Evolutionary conservation across 2,888 invertebrate species (phyloP), one percentile per base, ranked within the genome.

Genomic region (Caenorhabditis becei): DNA sequence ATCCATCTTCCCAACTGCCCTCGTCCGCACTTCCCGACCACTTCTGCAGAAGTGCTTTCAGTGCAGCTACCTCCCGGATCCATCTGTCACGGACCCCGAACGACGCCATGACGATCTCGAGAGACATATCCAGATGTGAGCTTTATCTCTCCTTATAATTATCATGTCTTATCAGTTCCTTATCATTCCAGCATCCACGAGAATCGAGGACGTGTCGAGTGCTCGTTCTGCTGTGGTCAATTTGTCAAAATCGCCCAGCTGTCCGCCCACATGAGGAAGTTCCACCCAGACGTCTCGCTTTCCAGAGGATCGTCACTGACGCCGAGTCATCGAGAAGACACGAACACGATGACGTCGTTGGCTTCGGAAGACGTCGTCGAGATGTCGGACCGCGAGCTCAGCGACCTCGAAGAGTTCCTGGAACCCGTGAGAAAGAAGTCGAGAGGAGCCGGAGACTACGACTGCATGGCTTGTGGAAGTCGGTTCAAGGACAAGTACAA

Each of bases 31-130:
- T 14, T 16, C 71, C 1, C 67, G 58, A 7, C 35, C 67, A 1
- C 24, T 28, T 26, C 44, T 54, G 24, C 28, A 58, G n/a, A 71
- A 65, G 10, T 83, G 83, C 32, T 44, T 67, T 14, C 32, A 53
- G 5, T 83, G 83, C 63, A 72, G 41, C 5, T 82, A 77, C 62
- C 10, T 14, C 10, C 58, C 79, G 4, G 63, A 74, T 37, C n/a
- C 18, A 10, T 58, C 54, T n/a, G 49, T 35, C 14, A 1, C 23
- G 1, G 49, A 61, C 37, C 4, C 23, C 1, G 56, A 70, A 26
- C 24, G 44, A 20, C 63, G 41, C 11, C 37, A 56, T 18, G 61
- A 72, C 3, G 83, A 79, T 41, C 8, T 83, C 18, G 70, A 71
- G 59, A 8, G 51, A 4, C 83, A 83, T 53, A 35, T 83, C 1